Evolutionary conservation across 2,113 vertebrate species (phyloP), one percentile per base, ranked within the genome.

Genomic region (Varanus salvator): DNA sequence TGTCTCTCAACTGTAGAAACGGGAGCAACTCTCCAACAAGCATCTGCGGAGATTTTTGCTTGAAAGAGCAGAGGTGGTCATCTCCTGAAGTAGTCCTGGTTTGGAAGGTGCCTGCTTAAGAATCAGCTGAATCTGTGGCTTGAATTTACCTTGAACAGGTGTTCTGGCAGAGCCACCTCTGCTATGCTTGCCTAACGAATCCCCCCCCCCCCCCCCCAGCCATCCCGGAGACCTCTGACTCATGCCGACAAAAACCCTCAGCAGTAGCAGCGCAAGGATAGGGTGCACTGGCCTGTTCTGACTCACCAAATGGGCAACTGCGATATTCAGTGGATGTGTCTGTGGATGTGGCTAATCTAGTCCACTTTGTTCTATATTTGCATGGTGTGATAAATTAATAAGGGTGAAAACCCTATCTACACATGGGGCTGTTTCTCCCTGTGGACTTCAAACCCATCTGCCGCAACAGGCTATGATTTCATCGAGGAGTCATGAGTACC

Each of bases 151-250:
- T 66, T 75, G 74, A 74, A 52, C 48, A 66, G 72, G 81, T 88
- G 82, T 38, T 21, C 74, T 84, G 81, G 78, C 44, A 38, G 48
- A 52, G 82, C 14, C 84, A 68, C 78, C 72, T 64, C 80, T 89
- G 31, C 74, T 85, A 1, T 85, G 60, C 14, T 38, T 83, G 74
- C 12, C 74, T 85, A 60, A 60, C 78, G 82, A 54, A 50, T 77
- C 44, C 81, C 25, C 71, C 50, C 48, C 64, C 82, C 85, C 38
- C 38, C 38, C 38, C 2, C 38, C 38, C 38, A 1, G 38, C 38
- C 38, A 44, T 3, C 38, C 88, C n/a, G 38, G 82, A 66, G 74
- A 76, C 88, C 38, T 89, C 88, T 89, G 82, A 89, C 74, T 89
- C 88, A 89, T n/a, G 1, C 60, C 54, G 82, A 19, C 64, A 89